Percentiles rank a stretch among this genome's conserved stretches.
Evolutionary conservation across 2,888 invertebrate species (phyloP).

Genomic region (Drosophila ustulata): DNA sequence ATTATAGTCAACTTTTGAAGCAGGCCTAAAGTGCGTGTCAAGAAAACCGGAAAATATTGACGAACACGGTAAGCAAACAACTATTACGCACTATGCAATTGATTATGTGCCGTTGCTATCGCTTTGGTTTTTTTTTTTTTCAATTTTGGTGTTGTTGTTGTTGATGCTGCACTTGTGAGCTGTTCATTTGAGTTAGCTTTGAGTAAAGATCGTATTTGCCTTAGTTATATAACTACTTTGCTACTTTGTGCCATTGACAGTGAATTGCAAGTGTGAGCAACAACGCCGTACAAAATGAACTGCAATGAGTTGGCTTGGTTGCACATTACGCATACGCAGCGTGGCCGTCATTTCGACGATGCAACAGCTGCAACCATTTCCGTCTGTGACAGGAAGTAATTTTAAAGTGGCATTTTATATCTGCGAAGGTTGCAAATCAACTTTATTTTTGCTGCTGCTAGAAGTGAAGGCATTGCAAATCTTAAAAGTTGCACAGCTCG

Average conservation of each 20-base stretch:
- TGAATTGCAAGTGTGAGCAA: conserved; percentile 65
- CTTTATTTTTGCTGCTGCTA: conserved; percentile 3
- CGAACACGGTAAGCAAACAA: conserved; percentile 71
- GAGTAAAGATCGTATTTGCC: conserved; percentile 27
- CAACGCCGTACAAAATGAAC: conserved; percentile 44
- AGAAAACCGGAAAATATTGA: conserved; percentile 71
- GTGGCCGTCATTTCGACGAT: conserved; percentile 54
- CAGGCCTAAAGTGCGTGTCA: conserved; percentile 62
- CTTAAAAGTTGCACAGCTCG: not conserved
- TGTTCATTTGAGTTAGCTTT: conserved; percentile 41
- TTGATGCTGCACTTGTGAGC: conserved; percentile 45
- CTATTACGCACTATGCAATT: conserved; percentile 61
- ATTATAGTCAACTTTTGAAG: conserved; percentile 27
- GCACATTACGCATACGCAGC: conserved; percentile 69
- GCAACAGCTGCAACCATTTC: conserved; percentile 57
- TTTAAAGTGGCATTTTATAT: conserved; percentile 45
- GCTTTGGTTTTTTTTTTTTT: not conserved
- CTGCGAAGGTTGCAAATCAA: conserved; percentile 41
- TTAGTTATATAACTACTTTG: conserved; percentile 70
- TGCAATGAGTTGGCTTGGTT: not conserved
- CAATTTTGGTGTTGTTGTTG: conserved; percentile 21
- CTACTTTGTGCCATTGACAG: conserved; percentile 70
- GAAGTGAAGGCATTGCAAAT: conserved; percentile 25
- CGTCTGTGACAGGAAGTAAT: conserved; percentile 67
- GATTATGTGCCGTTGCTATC: conserved; percentile 56